phyloP scores from a whole-genome alignment of 2,797 vertebrate genomes.

The Danio albolineatus region DNA sequence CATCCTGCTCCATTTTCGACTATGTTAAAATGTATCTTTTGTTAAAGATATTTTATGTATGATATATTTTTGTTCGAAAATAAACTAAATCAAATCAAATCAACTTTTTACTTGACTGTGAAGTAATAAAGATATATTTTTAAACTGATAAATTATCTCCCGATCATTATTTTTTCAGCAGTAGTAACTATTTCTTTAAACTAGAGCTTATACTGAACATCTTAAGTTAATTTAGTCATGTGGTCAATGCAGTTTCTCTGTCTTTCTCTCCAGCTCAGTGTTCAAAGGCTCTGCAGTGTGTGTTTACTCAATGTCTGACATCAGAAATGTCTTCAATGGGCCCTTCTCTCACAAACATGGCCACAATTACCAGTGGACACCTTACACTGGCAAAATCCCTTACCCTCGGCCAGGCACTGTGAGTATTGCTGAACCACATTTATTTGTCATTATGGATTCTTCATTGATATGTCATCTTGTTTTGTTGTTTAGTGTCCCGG shows the following conservation, averaged over 20 bases:
- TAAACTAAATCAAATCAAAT: no score
- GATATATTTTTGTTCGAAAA: no score
- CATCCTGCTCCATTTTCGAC: no score
- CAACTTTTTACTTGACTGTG: not conserved
- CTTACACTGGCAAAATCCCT: conserved; percentile 77
- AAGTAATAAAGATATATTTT: conserved; percentile 2
- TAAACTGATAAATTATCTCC: not conserved
- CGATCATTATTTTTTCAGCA: no score
- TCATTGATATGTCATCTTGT: not conserved
- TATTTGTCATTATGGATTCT: not conserved
- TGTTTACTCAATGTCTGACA: conserved; percentile 77
- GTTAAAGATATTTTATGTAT: no score
- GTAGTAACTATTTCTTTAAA: not conserved
- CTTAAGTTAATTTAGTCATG: no score
- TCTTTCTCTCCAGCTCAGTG: conserved; percentile 70
- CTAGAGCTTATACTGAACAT: conserved; percentile 5
- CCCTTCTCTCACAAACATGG: conserved; percentile 80
- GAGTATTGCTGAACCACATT: conserved; percentile 49
- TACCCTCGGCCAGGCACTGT: conserved; percentile 79
- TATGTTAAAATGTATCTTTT: no score
- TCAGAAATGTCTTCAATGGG: conserved; percentile 79
- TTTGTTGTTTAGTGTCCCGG: conserved; percentile 81
- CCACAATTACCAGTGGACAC: conserved; percentile 77
- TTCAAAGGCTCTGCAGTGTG: conserved; percentile 80
- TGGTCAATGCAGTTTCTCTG: not conserved